Evolutionary conservation across 2,888 invertebrate genomes (phyloP).

Genomic region (Uloborus plumipes): DNA sequence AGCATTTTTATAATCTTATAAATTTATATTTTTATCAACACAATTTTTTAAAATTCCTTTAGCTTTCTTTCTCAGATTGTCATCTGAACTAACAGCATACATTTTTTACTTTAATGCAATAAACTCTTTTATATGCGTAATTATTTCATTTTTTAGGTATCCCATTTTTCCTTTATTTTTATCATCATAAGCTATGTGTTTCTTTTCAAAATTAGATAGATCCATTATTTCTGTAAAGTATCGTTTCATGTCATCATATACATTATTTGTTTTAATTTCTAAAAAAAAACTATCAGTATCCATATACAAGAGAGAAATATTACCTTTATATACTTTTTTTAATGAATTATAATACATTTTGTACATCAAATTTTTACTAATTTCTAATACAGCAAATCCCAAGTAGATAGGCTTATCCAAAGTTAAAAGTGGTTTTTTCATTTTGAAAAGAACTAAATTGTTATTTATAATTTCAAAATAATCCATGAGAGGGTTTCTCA

Average conservation of each 20-base stretch:
- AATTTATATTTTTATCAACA: background rate
- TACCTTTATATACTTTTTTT: background rate
- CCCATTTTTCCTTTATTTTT: background rate
- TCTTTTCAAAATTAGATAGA: background rate
- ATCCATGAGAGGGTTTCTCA: no score
- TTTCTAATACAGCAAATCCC: slow-evolving; percentile 15
- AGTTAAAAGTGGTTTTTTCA: slow-evolving; percentile 6
- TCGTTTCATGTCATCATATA: background rate
- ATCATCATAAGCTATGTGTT: background rate
- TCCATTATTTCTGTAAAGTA: background rate
- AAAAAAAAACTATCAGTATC: background rate
- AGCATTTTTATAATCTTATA: slow-evolving; percentile 4
- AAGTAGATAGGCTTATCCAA: slow-evolving; percentile 28
- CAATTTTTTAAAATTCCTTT: slow-evolving; percentile 9
- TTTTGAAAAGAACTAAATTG: slow-evolving; percentile 24
- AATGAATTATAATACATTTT: background rate
- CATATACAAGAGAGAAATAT: no score
- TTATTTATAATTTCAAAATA: slow-evolving; percentile 19
- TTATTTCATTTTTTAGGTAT: background rate
- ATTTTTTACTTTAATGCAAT: no score
- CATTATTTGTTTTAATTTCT: background rate
- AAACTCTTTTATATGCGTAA: no score
- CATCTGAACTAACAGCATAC: no score
- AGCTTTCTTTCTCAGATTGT: no score
- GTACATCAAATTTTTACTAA: background rate